A percentile compares a stretch with the other conserved stretches of the same genome.
phyloP scores from a whole-genome alignment of 2,113 vertebrate genomes.

The Chelonoidis abingdonii region DNA sequence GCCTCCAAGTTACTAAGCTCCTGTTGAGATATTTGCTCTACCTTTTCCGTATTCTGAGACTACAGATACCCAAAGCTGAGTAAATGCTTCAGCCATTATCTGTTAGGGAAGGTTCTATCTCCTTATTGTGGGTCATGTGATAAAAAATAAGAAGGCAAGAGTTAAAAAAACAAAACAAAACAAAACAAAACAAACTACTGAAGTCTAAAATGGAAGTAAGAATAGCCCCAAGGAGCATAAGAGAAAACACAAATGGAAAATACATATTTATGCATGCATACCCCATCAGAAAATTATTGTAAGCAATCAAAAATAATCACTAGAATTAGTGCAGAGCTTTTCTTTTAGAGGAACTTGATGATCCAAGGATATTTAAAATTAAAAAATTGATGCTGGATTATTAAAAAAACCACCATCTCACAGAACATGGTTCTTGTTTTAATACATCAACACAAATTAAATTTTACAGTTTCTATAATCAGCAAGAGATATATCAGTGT shows the following conservation, averaged over 20 bases:
- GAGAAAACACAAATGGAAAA: not conserved
- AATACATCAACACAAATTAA: conserved; percentile 72
- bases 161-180: not conserved
- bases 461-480: conserved; percentile 75
- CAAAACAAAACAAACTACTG: no score
- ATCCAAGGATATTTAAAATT: conserved; percentile 35
- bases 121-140: not conserved
- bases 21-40: not conserved
- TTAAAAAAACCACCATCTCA: conserved; percentile 13
- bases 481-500: conserved; percentile 69
- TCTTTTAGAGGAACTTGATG: conserved; percentile 18
- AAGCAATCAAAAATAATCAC: conserved; percentile 15
- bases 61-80: not conserved
- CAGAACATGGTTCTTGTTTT: conserved; percentile 48
- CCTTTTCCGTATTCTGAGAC: not conserved
- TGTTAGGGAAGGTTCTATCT: not conserved
- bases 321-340: conserved; percentile 11
- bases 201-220: not conserved
- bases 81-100: not conserved
- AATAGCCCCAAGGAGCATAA: not conserved
- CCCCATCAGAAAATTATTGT: conserved; percentile 7
- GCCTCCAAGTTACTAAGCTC: not conserved
- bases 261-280: rapidly evolving
- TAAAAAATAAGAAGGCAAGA: not conserved
- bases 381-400: conserved; percentile 41